Conservation (phyloP, 2,888 invertebrate species). For the Tortrix viridana region DNA sequence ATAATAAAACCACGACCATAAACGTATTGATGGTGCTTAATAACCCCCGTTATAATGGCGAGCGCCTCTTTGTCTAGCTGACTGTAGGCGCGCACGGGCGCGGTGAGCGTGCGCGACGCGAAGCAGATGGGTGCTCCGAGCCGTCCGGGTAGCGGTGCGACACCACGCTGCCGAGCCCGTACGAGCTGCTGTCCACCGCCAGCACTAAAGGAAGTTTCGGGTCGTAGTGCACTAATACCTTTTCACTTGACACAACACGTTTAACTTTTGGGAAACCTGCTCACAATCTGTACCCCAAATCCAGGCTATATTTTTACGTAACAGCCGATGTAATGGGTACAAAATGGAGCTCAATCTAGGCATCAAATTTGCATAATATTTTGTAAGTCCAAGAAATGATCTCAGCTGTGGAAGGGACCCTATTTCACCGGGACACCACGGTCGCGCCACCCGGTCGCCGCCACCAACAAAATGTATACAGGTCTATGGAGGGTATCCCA, state of each 20-base stretch:
- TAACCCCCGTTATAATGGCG: conserved; percentile 1
- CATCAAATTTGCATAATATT: conserved; percentile 40
- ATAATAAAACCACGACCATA: too few species aligned
- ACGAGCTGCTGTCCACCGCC: conserved; percentile 1
- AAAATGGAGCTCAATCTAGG: conserved; percentile 24
- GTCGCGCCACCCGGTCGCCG: too few species aligned
- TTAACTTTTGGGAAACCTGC: conserved; percentile 28
- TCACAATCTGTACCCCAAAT: conserved; percentile 12
- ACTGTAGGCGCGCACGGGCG: conserved; percentile 26
- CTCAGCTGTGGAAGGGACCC: too few species aligned
- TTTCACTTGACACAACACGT: conserved; percentile 6
- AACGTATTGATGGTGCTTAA: too few species aligned
- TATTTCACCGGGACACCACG: too few species aligned
- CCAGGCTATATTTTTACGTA: background rate
- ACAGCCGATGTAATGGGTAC: conserved; percentile 12
- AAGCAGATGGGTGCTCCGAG: conserved; percentile 1
- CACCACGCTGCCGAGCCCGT: background rate
- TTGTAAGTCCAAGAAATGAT: conserved; percentile 41
- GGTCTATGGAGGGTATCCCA: too few species aligned
- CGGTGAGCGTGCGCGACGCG: conserved; percentile 1
- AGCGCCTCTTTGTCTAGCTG: conserved; percentile 12
- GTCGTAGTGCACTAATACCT: conserved; percentile 38
- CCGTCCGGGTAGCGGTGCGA: conserved; percentile 1
- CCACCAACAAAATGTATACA: too few species aligned
- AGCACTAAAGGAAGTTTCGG: background rate